Percentiles rank a stretch among this genome's conserved stretches.
phyloP scores from a whole-genome alignment of 2,113 vertebrate genomes.

The Albula goreensis region DNA sequence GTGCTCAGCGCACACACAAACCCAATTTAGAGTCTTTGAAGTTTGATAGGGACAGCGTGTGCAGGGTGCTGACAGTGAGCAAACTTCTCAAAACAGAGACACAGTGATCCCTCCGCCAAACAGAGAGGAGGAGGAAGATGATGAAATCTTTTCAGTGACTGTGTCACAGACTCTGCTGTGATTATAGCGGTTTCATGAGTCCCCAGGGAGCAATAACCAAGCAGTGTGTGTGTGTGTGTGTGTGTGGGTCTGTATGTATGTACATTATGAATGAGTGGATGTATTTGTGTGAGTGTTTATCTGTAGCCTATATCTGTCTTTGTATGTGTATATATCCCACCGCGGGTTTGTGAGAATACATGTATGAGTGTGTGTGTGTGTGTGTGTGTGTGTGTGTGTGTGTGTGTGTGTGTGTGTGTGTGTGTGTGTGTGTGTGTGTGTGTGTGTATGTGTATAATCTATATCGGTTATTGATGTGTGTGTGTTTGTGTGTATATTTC shows the following conservation, averaged over 20 bases:
- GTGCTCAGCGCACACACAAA: background rate
- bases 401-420: constrained; percentile 13
- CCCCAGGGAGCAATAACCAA: background rate
- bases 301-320: too few species aligned
- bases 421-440: background rate
- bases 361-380: background rate
- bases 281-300: background rate
- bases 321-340: too few species aligned
- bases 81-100: too few species aligned
- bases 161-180: background rate
- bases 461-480: background rate
- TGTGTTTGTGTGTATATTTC: background rate
- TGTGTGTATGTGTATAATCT: background rate
- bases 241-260: background rate
- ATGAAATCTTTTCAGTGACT: background rate
- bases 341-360: background rate
- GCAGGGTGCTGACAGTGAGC: background rate
- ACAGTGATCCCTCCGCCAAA: background rate
- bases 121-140: background rate
- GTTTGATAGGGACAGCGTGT: background rate
- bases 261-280: background rate
- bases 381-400: background rate
- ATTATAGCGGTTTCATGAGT: background rate
- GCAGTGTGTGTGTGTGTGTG: background rate
- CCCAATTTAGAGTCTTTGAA: background rate